A percentile compares a stretch with the other conserved stretches of the same genome.
Conservation (phyloP, 1,140 invertebrate species). For the Trichogramma pretiosum region DNA sequence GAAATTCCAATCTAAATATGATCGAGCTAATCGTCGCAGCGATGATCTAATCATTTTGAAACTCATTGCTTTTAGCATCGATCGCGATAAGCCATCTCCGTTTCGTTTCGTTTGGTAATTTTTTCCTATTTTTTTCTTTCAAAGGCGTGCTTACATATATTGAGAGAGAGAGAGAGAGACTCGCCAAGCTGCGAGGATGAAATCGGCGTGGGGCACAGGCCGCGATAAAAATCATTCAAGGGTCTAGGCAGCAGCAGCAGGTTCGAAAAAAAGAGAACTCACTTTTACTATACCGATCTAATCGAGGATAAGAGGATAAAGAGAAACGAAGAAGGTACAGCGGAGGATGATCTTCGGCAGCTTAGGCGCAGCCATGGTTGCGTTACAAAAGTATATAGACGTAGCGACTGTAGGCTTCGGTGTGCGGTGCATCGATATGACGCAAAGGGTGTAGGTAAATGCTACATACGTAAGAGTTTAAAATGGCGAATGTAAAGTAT, state of each 20-base stretch:
- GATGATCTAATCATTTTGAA: too few species aligned
- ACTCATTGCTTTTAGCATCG: too few species aligned
- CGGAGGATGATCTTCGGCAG: conserved; percentile 31
- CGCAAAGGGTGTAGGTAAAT: too few species aligned
- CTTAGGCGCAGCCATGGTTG: conserved; percentile 19
- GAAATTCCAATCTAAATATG: too few species aligned
- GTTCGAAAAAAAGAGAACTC: conserved; percentile 10
- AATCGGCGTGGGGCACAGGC: too few species aligned
- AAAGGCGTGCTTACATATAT: too few species aligned
- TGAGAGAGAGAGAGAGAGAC: not conserved
- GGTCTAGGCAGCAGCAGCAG: not conserved
- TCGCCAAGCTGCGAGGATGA: too few species aligned
- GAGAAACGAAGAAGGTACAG: conserved; percentile 23
- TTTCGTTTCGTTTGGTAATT: too few species aligned
- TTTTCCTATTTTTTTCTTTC: too few species aligned
- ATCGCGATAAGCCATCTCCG: too few species aligned
- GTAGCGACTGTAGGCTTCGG: not conserved
- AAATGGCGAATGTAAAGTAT: conserved; percentile 33
- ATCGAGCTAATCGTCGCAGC: too few species aligned
- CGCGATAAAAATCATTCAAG: conserved; percentile 11
- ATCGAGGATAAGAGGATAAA: conserved; percentile 29
- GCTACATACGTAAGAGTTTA: too few species aligned
- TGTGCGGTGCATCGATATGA: conserved; percentile 14
- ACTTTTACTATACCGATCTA: conserved; percentile 28
- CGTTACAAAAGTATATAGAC: not conserved